Percentiles rank a stretch among this genome's conserved stretches.
Evolutionary conservation across 2,797 vertebrate species (phyloP).

Genomic region (Schizopygopsis malacanthus): DNA sequence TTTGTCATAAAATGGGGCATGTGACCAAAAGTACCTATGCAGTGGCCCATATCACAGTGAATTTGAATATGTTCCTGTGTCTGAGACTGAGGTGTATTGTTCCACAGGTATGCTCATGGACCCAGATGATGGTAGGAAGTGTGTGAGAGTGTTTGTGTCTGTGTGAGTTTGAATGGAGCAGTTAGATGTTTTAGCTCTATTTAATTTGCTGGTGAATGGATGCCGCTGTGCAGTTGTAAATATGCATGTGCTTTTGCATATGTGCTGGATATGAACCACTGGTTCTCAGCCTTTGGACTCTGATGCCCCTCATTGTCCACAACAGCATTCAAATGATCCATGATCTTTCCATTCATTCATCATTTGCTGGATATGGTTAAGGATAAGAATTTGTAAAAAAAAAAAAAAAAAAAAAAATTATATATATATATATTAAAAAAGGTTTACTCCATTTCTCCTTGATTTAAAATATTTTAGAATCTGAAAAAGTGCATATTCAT

Average conservation of each 20-base stretch:
- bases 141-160: slow-evolving; percentile 41
- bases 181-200: not conserved
- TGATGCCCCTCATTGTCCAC: not conserved
- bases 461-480: not conserved
- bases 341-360: not conserved
- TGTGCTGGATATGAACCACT: not conserved
- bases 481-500: not conserved
- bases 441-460: not conserved
- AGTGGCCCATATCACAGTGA: not conserved
- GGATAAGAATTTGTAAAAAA: not conserved
- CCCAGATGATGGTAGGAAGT: slow-evolving; percentile 77
- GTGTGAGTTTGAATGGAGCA: slow-evolving; percentile 28
- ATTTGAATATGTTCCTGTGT: slow-evolving; percentile 44
- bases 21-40: not conserved
- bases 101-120: slow-evolving; percentile 83
- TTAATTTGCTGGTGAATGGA: not conserved
- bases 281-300: slow-evolving; percentile 5
- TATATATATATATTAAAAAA: not conserved
- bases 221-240: not conserved
- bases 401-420: too few species aligned
- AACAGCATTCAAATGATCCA: not conserved
- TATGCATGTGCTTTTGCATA: not conserved
- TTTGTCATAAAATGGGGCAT: slow-evolving; percentile 18
- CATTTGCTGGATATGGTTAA: not conserved
- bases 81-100: slow-evolving; percentile 75